Evolutionary conservation across 2,113 vertebrate genomes (phyloP), one percentile per base, ranked within the genome.

Genomic region (Chauna torquata): DNA sequence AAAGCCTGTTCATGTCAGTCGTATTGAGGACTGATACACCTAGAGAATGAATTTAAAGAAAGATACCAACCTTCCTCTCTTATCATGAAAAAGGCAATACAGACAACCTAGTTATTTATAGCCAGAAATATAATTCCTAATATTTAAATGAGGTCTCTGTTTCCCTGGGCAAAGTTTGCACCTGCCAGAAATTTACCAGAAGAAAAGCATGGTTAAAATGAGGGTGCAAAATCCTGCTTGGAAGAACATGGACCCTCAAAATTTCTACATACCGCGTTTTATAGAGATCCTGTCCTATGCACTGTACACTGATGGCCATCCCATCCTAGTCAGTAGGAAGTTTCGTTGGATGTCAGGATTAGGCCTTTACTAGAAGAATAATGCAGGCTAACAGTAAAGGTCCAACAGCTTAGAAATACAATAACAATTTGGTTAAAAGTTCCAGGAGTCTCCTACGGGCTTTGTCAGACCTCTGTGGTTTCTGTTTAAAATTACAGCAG

Each of bases 401-500:
- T 78, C 66, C 68, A 77, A 55, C 24, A 4, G 1, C 50, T 80
- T 82, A 91, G 62, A 92, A 94, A 44, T 52, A 84, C n/a, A 92
- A 71, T 25, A 82, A 82, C 20, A 69, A 61, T 69, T 84, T 86
- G 34, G 49, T 62, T 89, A 32, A 91, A 91, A 82, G 59, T 92
- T 96, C 71, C 93, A 90, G 72, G 70, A 96, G 78, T 64, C 61
- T 75, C 59, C 76, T 85, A 85, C 3, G 24, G 58, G 66, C 72
- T 95, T 94, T 91, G 66, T 94, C 92, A 97, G 59, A 77, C 49
- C 59, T 97, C 82, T 94, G 91, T 88, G 96, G 89, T 96, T 97
- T 96, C 89, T 96, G 89, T 93, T 91, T 95, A 90, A 95, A 94
- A 96, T 92, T 97, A 94, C 82, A 93, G 91, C 75, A 96, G 89